Evolutionary conservation across 2,888 invertebrate genomes (phyloP).

Genomic region (Drosophila borealis): DNA sequence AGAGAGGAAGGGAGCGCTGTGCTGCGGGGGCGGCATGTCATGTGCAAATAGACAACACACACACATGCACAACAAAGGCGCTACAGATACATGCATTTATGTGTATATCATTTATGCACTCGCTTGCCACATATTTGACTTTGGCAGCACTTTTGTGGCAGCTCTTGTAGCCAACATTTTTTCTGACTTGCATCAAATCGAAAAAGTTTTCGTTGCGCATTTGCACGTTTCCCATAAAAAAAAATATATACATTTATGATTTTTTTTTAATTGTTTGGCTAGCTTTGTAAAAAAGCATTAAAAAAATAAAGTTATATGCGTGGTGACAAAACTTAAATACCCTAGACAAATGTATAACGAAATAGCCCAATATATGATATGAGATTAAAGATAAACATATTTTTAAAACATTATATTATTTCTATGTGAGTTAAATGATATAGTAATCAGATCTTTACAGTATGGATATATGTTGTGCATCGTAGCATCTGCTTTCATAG

Average conservation of each 20-base stretch:
- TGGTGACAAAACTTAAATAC: not conserved
- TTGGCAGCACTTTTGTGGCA: constrained; percentile 41
- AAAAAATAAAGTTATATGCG: not conserved
- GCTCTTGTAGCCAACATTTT: constrained; percentile 12
- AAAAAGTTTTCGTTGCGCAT: constrained; percentile 53
- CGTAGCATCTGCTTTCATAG: no score
- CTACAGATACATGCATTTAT: constrained; percentile 42
- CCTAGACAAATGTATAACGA: no score
- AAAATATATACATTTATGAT: not conserved
- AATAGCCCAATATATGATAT: no score
- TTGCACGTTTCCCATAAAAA: not conserved
- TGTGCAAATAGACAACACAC: constrained; percentile 57
- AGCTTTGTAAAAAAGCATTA: not conserved
- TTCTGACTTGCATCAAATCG: constrained; percentile 54
- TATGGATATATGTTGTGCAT: no score
- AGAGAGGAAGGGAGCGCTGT: not conserved
- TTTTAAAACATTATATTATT: no score
- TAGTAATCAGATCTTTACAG: no score
- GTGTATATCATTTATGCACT: constrained; percentile 53
- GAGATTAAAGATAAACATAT: no score
- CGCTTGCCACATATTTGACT: constrained; percentile 67
- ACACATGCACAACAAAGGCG: constrained; percentile 21
- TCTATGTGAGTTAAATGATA: no score
- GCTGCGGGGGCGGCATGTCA: constrained; percentile 4
- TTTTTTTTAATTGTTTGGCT: not conserved